Percentiles rank a stretch among this genome's conserved stretches.
phyloP scores from a whole-genome alignment of 1,140 invertebrate species.

The Oscheius sp. region DNA sequence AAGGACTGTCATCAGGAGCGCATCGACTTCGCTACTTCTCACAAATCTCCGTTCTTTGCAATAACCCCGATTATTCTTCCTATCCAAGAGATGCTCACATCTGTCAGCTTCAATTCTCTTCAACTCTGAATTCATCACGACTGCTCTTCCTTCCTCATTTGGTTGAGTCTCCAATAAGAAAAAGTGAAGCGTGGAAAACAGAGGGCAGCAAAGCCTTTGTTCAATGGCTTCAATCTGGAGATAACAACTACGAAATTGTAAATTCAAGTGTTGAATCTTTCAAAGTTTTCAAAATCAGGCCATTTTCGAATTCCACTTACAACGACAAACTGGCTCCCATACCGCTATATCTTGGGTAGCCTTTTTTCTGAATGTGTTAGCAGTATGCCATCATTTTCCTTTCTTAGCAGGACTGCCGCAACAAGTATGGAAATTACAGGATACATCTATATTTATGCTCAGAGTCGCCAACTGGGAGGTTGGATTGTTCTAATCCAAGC shows the following conservation, averaged over 20 bases:
- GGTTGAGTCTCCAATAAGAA: not conserved
- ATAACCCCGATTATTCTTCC: not conserved
- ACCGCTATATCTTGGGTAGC: not conserved
- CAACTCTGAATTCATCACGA: not conserved
- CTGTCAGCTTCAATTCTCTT: not conserved
- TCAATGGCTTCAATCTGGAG: not conserved
- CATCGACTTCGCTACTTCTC: not conserved
- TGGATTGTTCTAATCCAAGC: not conserved
- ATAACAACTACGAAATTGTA: not conserved
- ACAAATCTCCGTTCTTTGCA: not conserved
- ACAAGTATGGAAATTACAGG: not conserved
- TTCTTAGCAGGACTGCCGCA: not conserved
- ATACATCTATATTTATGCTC: not conserved
- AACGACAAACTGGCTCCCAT: not conserved
- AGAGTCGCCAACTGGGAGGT: not conserved
- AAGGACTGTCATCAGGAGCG: not conserved
- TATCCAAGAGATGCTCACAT: not conserved
- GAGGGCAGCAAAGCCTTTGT: not conserved
- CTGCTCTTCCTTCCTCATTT: not conserved
- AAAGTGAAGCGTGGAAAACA: not conserved
- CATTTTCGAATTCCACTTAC: not conserved
- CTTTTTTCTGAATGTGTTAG: not conserved
- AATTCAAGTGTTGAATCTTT: not conserved
- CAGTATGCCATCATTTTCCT: not conserved
- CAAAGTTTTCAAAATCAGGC: not conserved